A percentile compares a stretch with the other conserved stretches of the same genome.
Conservation (phyloP, 1,140 invertebrate genomes). For the Odontomachus brunneus region DNA sequence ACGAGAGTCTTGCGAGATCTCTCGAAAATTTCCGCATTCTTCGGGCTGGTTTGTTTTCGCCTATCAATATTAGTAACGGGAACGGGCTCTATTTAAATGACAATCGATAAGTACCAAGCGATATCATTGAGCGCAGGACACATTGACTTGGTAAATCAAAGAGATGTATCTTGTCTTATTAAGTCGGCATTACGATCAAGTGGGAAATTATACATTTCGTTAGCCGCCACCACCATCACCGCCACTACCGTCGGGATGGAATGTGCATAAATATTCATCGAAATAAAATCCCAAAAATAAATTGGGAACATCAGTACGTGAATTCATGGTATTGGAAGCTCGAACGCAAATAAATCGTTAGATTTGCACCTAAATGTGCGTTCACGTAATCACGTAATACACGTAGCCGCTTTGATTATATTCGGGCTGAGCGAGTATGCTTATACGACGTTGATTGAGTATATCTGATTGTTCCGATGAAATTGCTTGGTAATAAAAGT, state of each 20-base stretch:
- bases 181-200: constrained; percentile 5
- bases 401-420: neutral
- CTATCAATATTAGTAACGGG: neutral
- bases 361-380: constrained; percentile 26
- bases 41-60: constrained; percentile 7
- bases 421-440: neutral
- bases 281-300: constrained; percentile 1
- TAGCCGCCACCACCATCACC: neutral
- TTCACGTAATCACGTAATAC: neutral
- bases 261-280: constrained; percentile 36
- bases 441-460: constrained; percentile 12
- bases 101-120: constrained; percentile 8
- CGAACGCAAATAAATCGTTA: constrained; percentile 12
- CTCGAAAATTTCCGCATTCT: constrained; percentile 19
- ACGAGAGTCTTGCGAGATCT: constrained; percentile 4
- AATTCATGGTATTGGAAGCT: constrained; percentile 10
- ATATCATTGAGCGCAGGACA: neutral
- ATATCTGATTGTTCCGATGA: neutral
- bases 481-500: neutral
- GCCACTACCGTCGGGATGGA: neutral
- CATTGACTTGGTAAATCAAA: neutral
- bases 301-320: neutral
- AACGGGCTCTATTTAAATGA: neutral
- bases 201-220: constrained; percentile 20
- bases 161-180: neutral